phyloP scores from a whole-genome alignment of 30 jellyfish, hydroid and myxozoan species.

The Phacellophora camtschatica region DNA sequence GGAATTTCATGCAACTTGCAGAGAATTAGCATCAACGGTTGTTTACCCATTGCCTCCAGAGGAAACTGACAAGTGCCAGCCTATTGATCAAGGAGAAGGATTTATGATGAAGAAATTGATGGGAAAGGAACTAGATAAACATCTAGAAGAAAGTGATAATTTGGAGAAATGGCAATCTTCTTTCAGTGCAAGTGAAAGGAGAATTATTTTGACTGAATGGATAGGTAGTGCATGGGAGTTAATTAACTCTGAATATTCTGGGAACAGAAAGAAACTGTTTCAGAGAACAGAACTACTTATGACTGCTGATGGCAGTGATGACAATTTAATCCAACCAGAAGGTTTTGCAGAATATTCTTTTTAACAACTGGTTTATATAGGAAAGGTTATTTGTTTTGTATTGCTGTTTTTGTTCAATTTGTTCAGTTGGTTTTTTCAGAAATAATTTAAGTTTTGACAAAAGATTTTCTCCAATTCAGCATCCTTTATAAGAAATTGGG shows the following conservation, averaged over 20 bases:
- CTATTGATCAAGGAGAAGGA: conserved; percentile 54
- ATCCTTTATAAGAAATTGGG: conserved; percentile 12
- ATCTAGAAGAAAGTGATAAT: neutral
- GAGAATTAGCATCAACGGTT: conserved; percentile 32
- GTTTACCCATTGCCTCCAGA: conserved; percentile 35
- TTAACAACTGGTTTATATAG: neutral
- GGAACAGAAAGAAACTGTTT: conserved; percentile 2
- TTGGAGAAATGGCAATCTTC: conserved; percentile 44
- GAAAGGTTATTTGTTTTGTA: neutral
- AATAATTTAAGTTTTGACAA: conserved; percentile 1
- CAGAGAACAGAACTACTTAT: neutral
- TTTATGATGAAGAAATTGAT: neutral
- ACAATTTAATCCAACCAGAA: conserved; percentile 9
- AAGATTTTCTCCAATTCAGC: conserved; percentile 19
- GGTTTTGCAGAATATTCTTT: conserved; percentile 11
- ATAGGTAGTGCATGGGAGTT: conserved; percentile 23
- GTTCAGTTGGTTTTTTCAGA: conserved; percentile 15
- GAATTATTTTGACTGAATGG: conserved; percentile 12
- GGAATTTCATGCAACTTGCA: conserved; percentile 26
- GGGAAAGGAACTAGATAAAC: conserved; percentile 26
- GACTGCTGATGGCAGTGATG: conserved; percentile 47
- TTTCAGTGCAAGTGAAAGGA: conserved; percentile 46
- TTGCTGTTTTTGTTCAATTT: conserved; percentile 6
- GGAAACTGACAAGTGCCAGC: conserved; percentile 39
- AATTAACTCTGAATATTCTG: neutral